Conservation (phyloP, 2,888 invertebrate genomes). For the Sesia apiformis region DNA sequence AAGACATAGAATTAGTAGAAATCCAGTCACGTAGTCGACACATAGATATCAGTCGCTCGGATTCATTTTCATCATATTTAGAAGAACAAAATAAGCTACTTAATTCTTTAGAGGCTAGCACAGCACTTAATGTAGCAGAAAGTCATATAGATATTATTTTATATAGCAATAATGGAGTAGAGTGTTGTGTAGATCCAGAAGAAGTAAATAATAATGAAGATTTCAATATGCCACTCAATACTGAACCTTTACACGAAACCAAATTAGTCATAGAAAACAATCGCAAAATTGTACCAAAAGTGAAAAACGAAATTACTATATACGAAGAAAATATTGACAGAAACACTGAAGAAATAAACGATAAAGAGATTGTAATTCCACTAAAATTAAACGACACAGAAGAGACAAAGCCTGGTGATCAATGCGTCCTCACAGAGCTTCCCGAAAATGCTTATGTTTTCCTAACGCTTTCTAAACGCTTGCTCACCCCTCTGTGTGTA, state of each 20-base stretch:
- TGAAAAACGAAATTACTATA: not conserved
- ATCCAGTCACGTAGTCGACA: constrained; percentile 3
- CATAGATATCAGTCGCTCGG: constrained; percentile 3
- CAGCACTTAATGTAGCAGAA: not conserved
- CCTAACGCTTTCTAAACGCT: constrained; percentile 46
- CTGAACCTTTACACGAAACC: too few species aligned
- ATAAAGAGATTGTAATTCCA: not conserved
- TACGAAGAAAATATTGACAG: not conserved
- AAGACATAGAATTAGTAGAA: constrained; percentile 17
- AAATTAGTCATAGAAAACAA: too few species aligned
- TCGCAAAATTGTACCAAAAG: not conserved
- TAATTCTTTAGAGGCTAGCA: constrained; percentile 18
- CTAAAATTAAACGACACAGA: not conserved
- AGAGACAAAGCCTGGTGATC: constrained; percentile 6
- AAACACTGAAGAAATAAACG: not conserved
- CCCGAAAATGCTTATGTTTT: constrained; percentile 47
- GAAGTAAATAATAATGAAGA: not conserved
- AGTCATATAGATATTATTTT: not conserved
- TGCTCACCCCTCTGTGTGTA: constrained; percentile 13
- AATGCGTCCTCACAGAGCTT: constrained; percentile 28
- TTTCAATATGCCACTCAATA: not conserved
- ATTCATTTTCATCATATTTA: constrained; percentile 30
- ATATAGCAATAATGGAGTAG: not conserved
- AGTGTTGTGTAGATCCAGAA: not conserved
- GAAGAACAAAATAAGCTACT: constrained; percentile 33